Evolutionary conservation across 2,888 invertebrate genomes (phyloP), one percentile per base, ranked within the genome.

Genomic region (Chalcosyrphus nemorum): DNA sequence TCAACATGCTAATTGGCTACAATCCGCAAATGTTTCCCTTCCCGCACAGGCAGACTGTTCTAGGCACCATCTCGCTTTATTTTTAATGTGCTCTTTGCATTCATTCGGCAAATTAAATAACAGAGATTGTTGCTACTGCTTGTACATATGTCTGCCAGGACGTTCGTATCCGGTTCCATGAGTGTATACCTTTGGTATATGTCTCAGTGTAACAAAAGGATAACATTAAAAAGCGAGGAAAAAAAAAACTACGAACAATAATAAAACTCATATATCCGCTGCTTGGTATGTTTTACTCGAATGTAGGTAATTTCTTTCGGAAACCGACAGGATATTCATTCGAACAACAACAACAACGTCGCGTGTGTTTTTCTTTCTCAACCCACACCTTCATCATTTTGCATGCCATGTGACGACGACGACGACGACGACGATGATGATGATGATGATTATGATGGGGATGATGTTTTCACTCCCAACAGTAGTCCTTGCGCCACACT

Each of bases 301-400:
- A 38, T 59, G 50, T 59, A 38, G 50, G 50, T 59, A 59, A 59
- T 71, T 59, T 50, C 59, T 41, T 52, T 71, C 41, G 59, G 41
- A 50, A 59, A 41, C 71, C 19, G 29, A n/a, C 29, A 71, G 71
- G 59, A 71, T 41, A 54, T 19, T 29, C 52, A 19, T 13, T 21
- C 15, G 24, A 35, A 35, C 35, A 65, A 50, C n/a, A 65, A 50
- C 9, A 65, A 63, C n/a, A 50, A 38, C 9, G 11, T 11, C 17
- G 2, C n/a, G n/a, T n/a, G n/a, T 19, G 21, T 19, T 21, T 19
- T n/a, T 21, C 29, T 19, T 19, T 19, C 6, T n/a, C 19, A n/a
- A n/a, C 35, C 19, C 41, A 17, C 35, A 1, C 35, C 21, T 19
- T 4, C n/a, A 3, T n/a, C n/a, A 27, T 54, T 66, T 56, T 29